Evolutionary conservation across 2,888 invertebrate species (phyloP).

Genomic region (Drosophila borealis): DNA sequence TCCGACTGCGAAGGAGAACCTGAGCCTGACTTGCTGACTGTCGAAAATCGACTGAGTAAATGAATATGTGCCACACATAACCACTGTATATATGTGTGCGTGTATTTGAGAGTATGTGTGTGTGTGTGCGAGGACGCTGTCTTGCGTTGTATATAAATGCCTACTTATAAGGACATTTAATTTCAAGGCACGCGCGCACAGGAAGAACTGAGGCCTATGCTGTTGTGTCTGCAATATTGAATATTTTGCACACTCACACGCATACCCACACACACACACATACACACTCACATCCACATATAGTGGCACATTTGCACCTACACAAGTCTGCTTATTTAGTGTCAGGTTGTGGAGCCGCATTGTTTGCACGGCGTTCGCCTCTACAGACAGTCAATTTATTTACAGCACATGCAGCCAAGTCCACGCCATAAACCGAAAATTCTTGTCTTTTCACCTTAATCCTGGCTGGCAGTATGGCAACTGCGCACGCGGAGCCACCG

Average conservation of each 20-base stretch:
- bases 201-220: slow-evolving; percentile 44
- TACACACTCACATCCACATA: slow-evolving; percentile 13
- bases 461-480: slow-evolving; percentile 33
- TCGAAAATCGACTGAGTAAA: slow-evolving; percentile 47
- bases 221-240: slow-evolving; percentile 73
- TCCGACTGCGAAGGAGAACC: slow-evolving; percentile 6
- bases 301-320: slow-evolving; percentile 63
- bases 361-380: slow-evolving; percentile 53
- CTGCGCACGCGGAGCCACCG: neutral
- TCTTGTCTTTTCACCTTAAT: slow-evolving; percentile 71
- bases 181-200: slow-evolving; percentile 70
- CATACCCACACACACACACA: slow-evolving; percentile 26
- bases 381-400: slow-evolving; percentile 72
- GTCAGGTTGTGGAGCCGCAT: slow-evolving; percentile 44
- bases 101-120: slow-evolving; percentile 14
- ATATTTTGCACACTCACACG: slow-evolving; percentile 54
- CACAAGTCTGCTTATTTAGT: slow-evolving; percentile 68
- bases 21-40: slow-evolving; percentile 41
- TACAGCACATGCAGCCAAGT: slow-evolving; percentile 64
- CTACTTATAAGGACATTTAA: slow-evolving; percentile 77
- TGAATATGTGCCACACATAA: slow-evolving; percentile 48
- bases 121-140: slow-evolving; percentile 24
- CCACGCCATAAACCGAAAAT: slow-evolving; percentile 49
- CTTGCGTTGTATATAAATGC: slow-evolving; percentile 73
- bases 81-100: slow-evolving; percentile 1